Base-by-base conservation (phyloP, 2,797 vertebrate genomes). In the Pygocentrus nattereri region DNA sequence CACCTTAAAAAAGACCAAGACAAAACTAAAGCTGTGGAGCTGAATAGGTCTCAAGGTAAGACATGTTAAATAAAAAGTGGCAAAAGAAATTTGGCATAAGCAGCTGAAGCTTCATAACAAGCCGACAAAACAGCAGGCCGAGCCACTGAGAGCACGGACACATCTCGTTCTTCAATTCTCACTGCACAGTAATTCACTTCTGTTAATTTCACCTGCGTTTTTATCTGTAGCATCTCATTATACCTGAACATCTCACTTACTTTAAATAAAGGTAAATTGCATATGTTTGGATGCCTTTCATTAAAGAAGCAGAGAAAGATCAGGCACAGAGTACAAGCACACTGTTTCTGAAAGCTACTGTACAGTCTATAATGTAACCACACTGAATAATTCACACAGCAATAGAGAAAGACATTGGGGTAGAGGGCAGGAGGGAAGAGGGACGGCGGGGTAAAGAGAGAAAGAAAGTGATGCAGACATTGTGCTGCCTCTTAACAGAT, bases 341-440 rank as follows among this genome's bases (percentile, higher is more conserved):
- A n/a, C 34, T 21, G 59, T 59, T 64, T 58, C 49, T 21, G 58
- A 76, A 67, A 76, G 70, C 38, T 49, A 38, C 13, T 8, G 21
- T 6, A 4, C 30, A 34, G 49, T 31, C 52, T 69, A 50, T 74
- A 84, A 81, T 62, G 74, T 30, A 78, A 65, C 69, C 64, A 61
- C 41, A 61, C 74, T 78, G 69, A 84, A 84, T 78, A 74, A 84
- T 81, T 77, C 79, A 84, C 74, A 34, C n/a, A 52, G 44, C 50
- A 47, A 75, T 74, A 71, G 69, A 58, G 78, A 68, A 79, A 50
- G 50, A 54, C 41, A 78, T 31, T 61, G 67, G 54, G 73, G 50
- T 65, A 69, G 56, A 75, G 50, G 65, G 25, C 11, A 54, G 13
- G 23, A 61, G 59, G 54, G 52, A 23, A 67, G 59, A 68, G 27